These are phyloP conservation scores for Percopsis transmontana DNA, from an alignment of 2,113 vertebrate species.

Conservation along the genomic window DNA sequence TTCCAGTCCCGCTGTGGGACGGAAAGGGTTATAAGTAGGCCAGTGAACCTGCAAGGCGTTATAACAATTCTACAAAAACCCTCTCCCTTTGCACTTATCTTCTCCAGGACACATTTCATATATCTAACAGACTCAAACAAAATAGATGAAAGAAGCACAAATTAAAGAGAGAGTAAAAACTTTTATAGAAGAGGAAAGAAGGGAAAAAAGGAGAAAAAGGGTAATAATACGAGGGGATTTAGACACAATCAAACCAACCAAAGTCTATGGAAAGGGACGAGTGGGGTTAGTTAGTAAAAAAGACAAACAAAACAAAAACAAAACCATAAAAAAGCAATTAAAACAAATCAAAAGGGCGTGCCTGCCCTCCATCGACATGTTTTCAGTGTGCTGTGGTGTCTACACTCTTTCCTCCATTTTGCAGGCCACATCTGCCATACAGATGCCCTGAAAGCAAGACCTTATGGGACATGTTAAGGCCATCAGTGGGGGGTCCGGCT, in stretches of 20 bases:
- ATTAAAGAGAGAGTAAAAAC: not conserved
- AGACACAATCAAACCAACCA: conserved; percentile 12
- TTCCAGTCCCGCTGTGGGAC: conserved; percentile 46
- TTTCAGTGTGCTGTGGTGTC: conserved; percentile 18
- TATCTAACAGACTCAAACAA: conserved; percentile 47
- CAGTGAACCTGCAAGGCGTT: conserved; percentile 59
- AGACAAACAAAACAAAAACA: not conserved
- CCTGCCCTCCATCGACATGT: conserved; percentile 22
- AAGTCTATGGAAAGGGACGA: conserved; percentile 17
- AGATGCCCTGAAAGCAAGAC: conserved; percentile 49
- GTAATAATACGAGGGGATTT: conserved; percentile 30
- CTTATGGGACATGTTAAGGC: conserved; percentile 46
- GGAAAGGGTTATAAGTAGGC: conserved; percentile 61
- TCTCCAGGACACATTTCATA: conserved; percentile 45
- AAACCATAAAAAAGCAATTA: not conserved
- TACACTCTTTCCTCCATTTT: conserved; percentile 57
- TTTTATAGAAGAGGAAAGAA: conserved; percentile 14
- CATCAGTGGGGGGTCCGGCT: conserved; percentile 29
- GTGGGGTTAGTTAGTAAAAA: not conserved
- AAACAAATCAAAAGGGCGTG: conserved; percentile 25
- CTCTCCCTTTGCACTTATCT: conserved; percentile 20
- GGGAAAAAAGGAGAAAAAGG: conserved; percentile 31
- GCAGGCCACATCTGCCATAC: conserved; percentile 64
- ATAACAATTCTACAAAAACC: conserved; percentile 37
- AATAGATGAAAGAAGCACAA: conserved; percentile 7